Evolutionary conservation across 1,140 invertebrate species (phyloP), one percentile per base, ranked within the genome.

Genomic region (Papilio aristodemus): DNA sequence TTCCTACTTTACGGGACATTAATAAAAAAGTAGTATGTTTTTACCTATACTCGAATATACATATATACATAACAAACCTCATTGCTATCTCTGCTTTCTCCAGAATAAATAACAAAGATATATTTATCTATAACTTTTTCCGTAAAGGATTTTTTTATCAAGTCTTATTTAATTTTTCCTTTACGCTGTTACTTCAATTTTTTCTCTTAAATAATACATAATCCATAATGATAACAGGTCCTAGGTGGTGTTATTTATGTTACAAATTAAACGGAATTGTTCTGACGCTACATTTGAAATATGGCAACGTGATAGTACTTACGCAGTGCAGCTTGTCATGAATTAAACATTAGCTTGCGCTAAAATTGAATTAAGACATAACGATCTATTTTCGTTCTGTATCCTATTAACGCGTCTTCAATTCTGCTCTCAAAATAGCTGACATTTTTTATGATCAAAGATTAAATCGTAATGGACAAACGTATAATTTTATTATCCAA

Each of bases 331-430:
- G 46, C 46, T 54, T 22, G 46, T 54, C 46, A 54, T 66, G 63
- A 66, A 66, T 66, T 11, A 66, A 50, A 50, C 63, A 66, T 66
- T 14, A 66, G 8, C 10, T 14, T 66, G 27, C 41, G 43, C 32
- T 46, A 36, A 66, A 66, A 66, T 50, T 66, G 63, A 41, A 66
- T 66, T 50, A 66, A 66, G 63, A 66, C 63, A 66, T 50, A 32
- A 66, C 22, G 17, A n/a, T 66, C 25, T 50, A 66, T 66, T 66
- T 66, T 66, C 37, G 14, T 66, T 14, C 43, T 62, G 14, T 25
- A 43, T 39, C 37, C 22, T 64, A 13, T 25, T 19, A 64, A 43
- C 13, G 37, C 19, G 19, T n/a, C 17, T 43, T 3, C 60, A 38
- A 22, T 39, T 25, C 62, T 64, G 39, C 13, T 64, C 22, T 64